These are phyloP conservation scores for Lycorma delicatula DNA, from an alignment of 1,140 invertebrate genomes.

Conservation along the genomic window DNA sequence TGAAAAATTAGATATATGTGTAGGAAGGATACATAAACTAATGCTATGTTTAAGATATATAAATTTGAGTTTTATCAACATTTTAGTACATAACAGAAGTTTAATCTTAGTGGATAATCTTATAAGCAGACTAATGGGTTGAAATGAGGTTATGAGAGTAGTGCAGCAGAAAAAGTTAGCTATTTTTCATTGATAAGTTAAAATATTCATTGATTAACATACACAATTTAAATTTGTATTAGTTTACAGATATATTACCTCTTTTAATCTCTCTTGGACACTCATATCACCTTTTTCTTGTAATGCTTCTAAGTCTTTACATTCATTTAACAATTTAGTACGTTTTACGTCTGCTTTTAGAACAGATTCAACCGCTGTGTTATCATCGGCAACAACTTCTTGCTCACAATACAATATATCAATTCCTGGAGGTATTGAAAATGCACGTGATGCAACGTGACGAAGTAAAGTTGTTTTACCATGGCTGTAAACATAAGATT, in stretches of 20 bases:
- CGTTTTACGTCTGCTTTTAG: constrained; percentile 88
- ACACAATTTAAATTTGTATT: constrained; percentile 2
- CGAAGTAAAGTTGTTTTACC: constrained; percentile 97
- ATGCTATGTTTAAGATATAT: no score
- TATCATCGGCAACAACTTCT: constrained; percentile 91
- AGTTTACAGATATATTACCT: constrained; percentile 47
- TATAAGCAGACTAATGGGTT: no score
- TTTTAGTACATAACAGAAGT: no score
- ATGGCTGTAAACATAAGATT: constrained; percentile 53
- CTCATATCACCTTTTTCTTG: constrained; percentile 54
- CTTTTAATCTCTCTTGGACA: constrained; percentile 71
- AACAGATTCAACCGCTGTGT: constrained; percentile 84
- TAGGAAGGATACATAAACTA: no score
- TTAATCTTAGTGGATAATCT: no score
- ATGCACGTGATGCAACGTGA: constrained; percentile 79
- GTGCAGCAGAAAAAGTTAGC: no score
- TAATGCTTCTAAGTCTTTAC: constrained; percentile 66
- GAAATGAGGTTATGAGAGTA: no score
- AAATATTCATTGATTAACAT: constrained; percentile 13
- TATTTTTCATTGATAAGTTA: no score
- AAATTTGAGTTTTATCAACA: no score
- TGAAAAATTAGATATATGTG: no score
- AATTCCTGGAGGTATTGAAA: constrained; percentile 92
- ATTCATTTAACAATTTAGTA: constrained; percentile 70
- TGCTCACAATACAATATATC: constrained; percentile 98